Conservation (phyloP, 1,140 invertebrate species). For the Scylla paramamosain region DNA sequence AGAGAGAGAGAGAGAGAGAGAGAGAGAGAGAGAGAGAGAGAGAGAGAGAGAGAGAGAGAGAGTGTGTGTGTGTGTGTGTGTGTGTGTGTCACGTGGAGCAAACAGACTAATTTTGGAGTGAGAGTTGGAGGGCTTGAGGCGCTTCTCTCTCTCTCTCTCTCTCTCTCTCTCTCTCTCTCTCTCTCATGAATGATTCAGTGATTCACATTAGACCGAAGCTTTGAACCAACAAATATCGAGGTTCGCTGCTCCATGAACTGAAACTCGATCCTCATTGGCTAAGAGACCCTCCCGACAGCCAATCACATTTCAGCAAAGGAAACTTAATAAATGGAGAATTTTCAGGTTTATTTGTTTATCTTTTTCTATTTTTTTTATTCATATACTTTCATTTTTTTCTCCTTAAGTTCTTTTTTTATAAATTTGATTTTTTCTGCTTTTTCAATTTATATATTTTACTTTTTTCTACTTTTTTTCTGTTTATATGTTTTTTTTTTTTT, state of each 20-base stretch:
- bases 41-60: conserved; percentile 11
- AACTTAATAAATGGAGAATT: too few relatives aligned
- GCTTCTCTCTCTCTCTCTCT: neutral
- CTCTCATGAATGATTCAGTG: conserved; percentile 29
- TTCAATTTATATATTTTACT: too few relatives aligned
- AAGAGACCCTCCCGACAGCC: too few relatives aligned
- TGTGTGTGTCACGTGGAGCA: neutral
- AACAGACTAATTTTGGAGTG: neutral
- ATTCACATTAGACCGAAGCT: neutral
- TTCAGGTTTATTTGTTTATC: too few relatives aligned
- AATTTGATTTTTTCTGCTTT: too few relatives aligned
- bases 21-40: conserved; percentile 33
- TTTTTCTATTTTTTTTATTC: too few relatives aligned
- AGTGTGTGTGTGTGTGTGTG: neutral
- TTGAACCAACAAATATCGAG: too few relatives aligned
- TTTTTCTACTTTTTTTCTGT: neutral
- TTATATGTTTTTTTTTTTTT: neutral
- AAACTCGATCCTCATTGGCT: too few relatives aligned
- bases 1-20: conserved; percentile 29
- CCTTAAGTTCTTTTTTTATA: too few relatives aligned
- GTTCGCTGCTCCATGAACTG: too few relatives aligned
- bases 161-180: neutral
- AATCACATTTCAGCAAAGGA: too few relatives aligned
- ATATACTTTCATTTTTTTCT: too few relatives aligned
- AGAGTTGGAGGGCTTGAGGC: neutral